Conservation (phyloP, 2,797 vertebrate species). For the Chaenodraco wilsoni region DNA sequence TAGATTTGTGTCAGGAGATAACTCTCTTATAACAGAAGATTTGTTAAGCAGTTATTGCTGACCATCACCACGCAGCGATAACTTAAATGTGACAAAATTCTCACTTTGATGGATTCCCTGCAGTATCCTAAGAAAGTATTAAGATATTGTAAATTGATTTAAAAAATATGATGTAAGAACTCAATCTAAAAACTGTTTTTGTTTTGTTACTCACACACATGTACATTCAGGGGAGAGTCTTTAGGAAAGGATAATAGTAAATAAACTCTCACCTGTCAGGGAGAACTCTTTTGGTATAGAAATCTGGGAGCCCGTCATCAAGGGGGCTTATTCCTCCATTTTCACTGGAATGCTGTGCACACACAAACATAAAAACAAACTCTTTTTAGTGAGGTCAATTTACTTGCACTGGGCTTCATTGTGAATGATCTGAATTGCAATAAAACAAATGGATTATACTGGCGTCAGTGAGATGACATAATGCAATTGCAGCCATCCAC, state of each 20-base stretch:
- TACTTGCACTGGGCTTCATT: conserved; percentile 37
- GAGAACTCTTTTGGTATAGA: conserved; percentile 88
- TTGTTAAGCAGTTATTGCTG: conserved; percentile 6
- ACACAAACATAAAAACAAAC: conserved; percentile 13
- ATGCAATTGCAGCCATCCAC: conserved; percentile 53
- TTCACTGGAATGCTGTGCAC: conserved; percentile 80
- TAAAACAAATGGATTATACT: conserved; percentile 62
- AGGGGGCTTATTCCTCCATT: conserved; percentile 85
- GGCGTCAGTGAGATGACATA: conserved; percentile 51
- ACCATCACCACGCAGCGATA: not conserved
- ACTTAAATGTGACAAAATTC: not conserved
- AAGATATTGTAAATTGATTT: not conserved
- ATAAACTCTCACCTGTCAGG: conserved; percentile 80
- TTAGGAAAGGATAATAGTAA: not conserved
- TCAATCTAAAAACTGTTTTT: not conserved
- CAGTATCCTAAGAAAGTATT: not conserved
- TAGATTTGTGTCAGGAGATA: not conserved
- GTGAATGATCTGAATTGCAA: conserved; percentile 56
- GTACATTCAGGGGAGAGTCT: not conserved
- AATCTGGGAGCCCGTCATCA: conserved; percentile 90
- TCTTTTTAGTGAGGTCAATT: conserved; percentile 33
- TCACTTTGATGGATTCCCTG: conserved; percentile 16
- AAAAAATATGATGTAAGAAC: not conserved
- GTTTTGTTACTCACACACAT: not conserved
- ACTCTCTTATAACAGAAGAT: conserved; percentile 2